Percentiles rank a stretch among this genome's conserved stretches.
phyloP scores from a whole-genome alignment of 1,140 invertebrate genomes.

The Drosophila ananassae region DNA sequence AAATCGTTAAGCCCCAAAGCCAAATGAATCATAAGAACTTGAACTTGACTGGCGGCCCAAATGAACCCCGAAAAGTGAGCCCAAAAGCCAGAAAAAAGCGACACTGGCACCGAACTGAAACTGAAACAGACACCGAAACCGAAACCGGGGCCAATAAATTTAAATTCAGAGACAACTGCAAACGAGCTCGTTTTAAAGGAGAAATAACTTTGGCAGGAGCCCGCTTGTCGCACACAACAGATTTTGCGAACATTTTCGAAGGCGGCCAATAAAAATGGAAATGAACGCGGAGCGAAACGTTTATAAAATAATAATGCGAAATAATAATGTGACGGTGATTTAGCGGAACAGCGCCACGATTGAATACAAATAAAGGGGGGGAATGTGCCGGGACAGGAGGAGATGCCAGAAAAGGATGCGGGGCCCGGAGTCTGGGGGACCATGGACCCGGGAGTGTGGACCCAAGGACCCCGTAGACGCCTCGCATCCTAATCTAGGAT shows the following conservation, averaged over 20 bases:
- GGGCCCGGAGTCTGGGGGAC: not conserved
- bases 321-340: conserved; percentile 83
- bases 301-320: conserved; percentile 84
- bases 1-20: conserved; percentile 51
- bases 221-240: not conserved
- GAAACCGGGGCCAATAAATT: conserved; percentile 59
- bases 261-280: conserved; percentile 83
- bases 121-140: conserved; percentile 7
- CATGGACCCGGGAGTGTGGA: conserved; percentile 6
- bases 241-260: conserved; percentile 64
- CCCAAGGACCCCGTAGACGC: conserved; percentile 26
- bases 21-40: conserved; percentile 67
- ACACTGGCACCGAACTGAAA: conserved; percentile 14
- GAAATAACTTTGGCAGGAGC: conserved; percentile 23
- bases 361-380: conserved; percentile 81
- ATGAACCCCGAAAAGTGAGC: conserved; percentile 16
- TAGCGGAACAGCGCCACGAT: conserved; percentile 80
- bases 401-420: not conserved
- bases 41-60: conserved; percentile 35
- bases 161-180: conserved; percentile 62
- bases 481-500: conserved; percentile 71
- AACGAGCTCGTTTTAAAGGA: conserved; percentile 72
- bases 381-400: conserved; percentile 1
- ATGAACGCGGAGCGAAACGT: conserved; percentile 74
- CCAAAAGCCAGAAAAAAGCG: not conserved